These are phyloP conservation scores for Fregata magnificens DNA, from an alignment of 2,113 vertebrate species.

Conservation along the genomic window DNA sequence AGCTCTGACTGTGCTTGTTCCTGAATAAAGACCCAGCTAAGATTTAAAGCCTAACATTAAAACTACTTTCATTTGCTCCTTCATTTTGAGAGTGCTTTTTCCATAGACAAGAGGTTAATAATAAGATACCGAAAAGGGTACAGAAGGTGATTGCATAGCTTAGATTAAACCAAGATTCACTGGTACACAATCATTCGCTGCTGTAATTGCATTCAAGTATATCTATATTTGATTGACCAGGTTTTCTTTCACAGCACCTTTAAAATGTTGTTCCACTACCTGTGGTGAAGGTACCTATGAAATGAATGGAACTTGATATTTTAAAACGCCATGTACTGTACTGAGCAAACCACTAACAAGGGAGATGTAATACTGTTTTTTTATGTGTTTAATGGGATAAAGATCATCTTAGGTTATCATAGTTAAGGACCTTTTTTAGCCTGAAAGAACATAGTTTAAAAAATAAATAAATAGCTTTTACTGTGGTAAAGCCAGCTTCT, in stretches of 20 bases:
- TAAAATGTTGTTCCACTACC: not conserved
- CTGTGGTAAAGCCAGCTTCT: not conserved
- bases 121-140: not conserved
- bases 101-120: conserved; percentile 40
- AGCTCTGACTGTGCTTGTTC: not conserved
- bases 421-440: not conserved
- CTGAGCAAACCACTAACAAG: not conserved
- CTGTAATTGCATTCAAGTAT: conserved; percentile 29
- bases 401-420: not conserved
- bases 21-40: not conserved
- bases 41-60: conserved; percentile 12
- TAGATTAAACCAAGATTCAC: conserved; percentile 33
- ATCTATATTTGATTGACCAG: not conserved
- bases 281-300: not conserved
- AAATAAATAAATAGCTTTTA: not conserved
- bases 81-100: conserved; percentile 1
- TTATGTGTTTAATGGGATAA: not conserved
- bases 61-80: not conserved
- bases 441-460: not conserved
- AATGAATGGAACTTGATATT: not conserved
- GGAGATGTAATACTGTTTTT: not conserved
- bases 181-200: conserved; percentile 15
- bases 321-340: not conserved
- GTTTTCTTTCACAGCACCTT: not conserved
- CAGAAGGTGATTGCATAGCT: not conserved